These are phyloP conservation scores for Paralvinella palmiformis DNA, from an alignment of 1,140 invertebrate genomes.

Conservation along the genomic window DNA sequence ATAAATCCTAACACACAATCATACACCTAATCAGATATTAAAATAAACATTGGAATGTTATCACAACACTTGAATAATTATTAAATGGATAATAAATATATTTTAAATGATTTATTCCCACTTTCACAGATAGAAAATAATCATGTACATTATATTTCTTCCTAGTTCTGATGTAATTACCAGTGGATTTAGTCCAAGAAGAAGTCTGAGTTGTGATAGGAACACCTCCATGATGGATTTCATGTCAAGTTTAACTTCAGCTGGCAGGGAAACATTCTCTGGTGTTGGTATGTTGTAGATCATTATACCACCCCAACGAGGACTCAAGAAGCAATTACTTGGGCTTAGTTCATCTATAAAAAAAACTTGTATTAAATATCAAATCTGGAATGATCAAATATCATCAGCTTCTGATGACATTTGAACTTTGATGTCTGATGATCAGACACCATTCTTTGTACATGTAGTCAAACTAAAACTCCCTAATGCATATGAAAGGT, in stretches of 20 bases:
- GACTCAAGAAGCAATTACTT: constrained; percentile 74
- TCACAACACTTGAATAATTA: too few relatives aligned
- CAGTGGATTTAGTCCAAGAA: constrained; percentile 66
- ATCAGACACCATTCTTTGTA: not conserved
- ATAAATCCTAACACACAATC: too few relatives aligned
- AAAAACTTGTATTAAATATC: not conserved
- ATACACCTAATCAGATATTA: too few relatives aligned
- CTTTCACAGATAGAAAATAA: too few relatives aligned
- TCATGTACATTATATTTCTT: too few relatives aligned
- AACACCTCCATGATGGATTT: constrained; percentile 68
- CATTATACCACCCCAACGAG: constrained; percentile 76
- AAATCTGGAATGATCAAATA: constrained; percentile 8
- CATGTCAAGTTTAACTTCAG: constrained; percentile 55
- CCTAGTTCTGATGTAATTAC: constrained; percentile 42
- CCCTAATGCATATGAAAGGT: too few relatives aligned
- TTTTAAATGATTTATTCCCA: too few relatives aligned
- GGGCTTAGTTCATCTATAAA: constrained; percentile 20
- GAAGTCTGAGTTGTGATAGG: constrained; percentile 67
- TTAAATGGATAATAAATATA: too few relatives aligned
- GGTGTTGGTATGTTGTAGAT: constrained; percentile 47
- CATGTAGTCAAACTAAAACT: too few relatives aligned
- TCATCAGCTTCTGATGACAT: not conserved
- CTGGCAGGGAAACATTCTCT: constrained; percentile 61
- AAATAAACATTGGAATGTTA: too few relatives aligned
- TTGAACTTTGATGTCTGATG: not conserved